phyloP scores from a whole-genome alignment of 2,113 vertebrate species.

The Colossoma macropomum region DNA sequence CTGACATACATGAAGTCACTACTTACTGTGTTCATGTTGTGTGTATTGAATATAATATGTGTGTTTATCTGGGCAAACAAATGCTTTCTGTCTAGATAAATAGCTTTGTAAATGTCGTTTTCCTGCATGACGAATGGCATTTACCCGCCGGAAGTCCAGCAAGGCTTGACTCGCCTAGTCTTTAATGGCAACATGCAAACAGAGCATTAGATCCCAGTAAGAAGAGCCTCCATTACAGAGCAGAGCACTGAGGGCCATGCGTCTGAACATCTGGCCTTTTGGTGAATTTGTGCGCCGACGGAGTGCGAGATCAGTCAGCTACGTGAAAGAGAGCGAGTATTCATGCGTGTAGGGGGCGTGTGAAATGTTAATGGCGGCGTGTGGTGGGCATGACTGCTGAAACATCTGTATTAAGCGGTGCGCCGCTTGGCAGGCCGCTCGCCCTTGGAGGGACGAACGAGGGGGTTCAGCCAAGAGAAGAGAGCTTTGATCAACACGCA shows the following conservation, averaged over 20 bases:
- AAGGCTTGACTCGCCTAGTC: too few species aligned
- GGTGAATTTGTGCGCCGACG: neutral
- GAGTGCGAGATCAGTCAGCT: neutral
- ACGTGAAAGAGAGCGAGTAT: neutral
- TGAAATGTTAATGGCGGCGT: slow-evolving; percentile 32
- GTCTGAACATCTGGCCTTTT: neutral
- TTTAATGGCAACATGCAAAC: too few species aligned
- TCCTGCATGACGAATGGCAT: too few species aligned
- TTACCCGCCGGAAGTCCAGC: too few species aligned
- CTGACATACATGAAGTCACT: too few species aligned
- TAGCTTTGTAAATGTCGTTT: too few species aligned
- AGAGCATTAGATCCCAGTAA: too few species aligned
- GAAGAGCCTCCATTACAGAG: neutral
- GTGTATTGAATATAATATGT: too few species aligned
- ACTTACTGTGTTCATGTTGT: too few species aligned
- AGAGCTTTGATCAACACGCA: slow-evolving; percentile 28
- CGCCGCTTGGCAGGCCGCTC: slow-evolving; percentile 3
- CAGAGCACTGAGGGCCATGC: neutral
- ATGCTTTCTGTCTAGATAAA: too few species aligned
- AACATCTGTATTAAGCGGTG: slow-evolving; percentile 37
- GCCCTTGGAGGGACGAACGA: slow-evolving; percentile 31
- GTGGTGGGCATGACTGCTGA: slow-evolving; percentile 19
- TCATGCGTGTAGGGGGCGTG: neutral
- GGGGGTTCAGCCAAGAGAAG: slow-evolving; percentile 7
- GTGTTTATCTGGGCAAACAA: too few species aligned